Evolutionary conservation across 2,113 vertebrate genomes (phyloP), one percentile per base, ranked within the genome.

Genomic region (Nothocercus julius): DNA sequence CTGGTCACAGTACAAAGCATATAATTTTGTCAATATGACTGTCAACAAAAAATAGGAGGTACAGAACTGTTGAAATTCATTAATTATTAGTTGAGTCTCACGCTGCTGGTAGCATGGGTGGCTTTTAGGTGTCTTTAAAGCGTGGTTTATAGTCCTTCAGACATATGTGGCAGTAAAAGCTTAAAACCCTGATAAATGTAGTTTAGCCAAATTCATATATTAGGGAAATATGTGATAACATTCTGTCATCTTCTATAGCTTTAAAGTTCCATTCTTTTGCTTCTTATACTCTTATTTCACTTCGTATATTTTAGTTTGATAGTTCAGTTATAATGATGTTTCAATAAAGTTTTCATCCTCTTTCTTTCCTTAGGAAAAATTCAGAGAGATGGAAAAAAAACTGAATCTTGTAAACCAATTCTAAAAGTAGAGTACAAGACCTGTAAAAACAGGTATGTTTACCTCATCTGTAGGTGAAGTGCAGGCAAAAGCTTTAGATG

Each of bases 361-460:
- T 95, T 95, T 92, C 32, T 91, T 95, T 93, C 80, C 63, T 85
- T 96, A 99, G 99, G 99, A 93, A 99, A 99, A 97, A 98, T 97
- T 97, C 99, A 98, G 82, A 98, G 98, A 97, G 99, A 99, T 87
- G 99, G 99, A 44, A 99, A 98, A 97, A 99, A 99, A 93, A 87
- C 98, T 95, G 99, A 99, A 87, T 98, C 99, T 3, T 99, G 99
- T 97, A 99, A 99, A 97, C 99, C 99, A 20, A 99, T 99, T 90
- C 98, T 99, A 86, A 99, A 99, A 98, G 99, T 99, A 96, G 99
- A 99, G 88, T 99, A 99, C 97, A 99, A 99, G 97, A 99, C 99
- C 34, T 98, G 98, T 95, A 99, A 98, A 97, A 99, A 91, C 97
- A 99, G 99, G 99, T 99, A 97, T 69, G 95, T 77, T 53, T 89